Conservation (phyloP, 2,797 vertebrate genomes). For the Acanthiza pusilla region DNA sequence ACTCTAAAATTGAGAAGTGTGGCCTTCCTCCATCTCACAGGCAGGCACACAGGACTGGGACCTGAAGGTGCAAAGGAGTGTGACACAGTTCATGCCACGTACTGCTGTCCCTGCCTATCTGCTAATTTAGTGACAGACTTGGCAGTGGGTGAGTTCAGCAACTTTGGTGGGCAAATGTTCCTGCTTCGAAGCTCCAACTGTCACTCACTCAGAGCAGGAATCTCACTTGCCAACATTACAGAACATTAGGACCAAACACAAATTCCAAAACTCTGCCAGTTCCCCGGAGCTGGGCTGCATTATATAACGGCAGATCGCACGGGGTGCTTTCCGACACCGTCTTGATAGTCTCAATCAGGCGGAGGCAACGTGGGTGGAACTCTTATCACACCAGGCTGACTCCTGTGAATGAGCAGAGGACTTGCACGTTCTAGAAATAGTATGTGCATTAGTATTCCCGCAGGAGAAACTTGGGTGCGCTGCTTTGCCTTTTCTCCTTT, state of each 20-base stretch:
- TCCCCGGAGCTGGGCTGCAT: background rate
- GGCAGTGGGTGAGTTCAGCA: conserved; percentile 24
- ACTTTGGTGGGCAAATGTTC: conserved; percentile 44
- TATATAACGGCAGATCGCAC: background rate
- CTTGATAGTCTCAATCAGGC: conserved; percentile 39
- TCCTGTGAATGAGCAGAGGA: conserved; percentile 24
- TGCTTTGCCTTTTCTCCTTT: background rate
- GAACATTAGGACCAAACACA: conserved; percentile 33
- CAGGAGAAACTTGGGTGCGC: background rate
- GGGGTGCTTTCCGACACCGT: background rate
- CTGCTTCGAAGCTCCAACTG: conserved; percentile 22
- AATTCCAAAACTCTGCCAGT: conserved; percentile 15
- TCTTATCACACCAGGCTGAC: conserved; percentile 17
- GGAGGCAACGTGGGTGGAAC: conserved; percentile 38
- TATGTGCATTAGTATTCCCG: background rate
- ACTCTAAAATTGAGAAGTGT: background rate
- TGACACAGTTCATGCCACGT: background rate
- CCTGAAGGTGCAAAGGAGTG: background rate
- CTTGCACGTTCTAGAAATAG: conserved; percentile 35
- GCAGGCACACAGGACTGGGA: background rate
- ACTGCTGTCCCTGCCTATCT: background rate
- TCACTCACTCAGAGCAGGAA: background rate
- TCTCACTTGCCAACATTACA: conserved; percentile 6
- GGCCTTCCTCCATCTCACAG: background rate
- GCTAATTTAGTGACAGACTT: conserved; percentile 3